A percentile compares a stretch with the other conserved stretches of the same genome.
phyloP scores from a whole-genome alignment of 2,113 vertebrate species.

The Laticauda laticaudata region DNA sequence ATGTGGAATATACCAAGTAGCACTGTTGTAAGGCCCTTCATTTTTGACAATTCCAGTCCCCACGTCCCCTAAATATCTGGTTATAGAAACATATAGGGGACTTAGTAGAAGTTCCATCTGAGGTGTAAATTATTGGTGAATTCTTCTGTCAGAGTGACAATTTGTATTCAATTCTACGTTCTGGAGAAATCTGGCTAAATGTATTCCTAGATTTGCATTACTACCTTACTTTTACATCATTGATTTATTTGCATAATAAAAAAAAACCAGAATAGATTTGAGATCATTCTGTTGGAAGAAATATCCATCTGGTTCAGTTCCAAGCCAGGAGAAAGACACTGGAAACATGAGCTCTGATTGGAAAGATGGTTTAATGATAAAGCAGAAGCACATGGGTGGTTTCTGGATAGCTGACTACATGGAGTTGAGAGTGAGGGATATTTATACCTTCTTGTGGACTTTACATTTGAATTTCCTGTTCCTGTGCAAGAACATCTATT shows the following conservation, averaged over 20 bases:
- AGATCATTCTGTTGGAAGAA: neutral
- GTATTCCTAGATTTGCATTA: neutral
- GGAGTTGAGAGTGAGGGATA: too few relatives aligned
- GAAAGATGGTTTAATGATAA: too few relatives aligned
- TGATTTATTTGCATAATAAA: neutral
- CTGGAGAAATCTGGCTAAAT: neutral
- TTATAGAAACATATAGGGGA: neutral
- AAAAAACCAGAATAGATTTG: slow-evolving; percentile 25
- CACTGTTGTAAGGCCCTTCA: neutral
- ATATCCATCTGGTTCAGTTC: too few relatives aligned
- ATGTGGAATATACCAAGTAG: neutral
- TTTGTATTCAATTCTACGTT: neutral
- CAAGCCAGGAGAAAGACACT: too few relatives aligned
- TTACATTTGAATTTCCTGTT: too few relatives aligned
- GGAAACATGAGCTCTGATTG: too few relatives aligned
- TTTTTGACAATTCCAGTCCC: neutral
- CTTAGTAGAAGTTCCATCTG: neutral
- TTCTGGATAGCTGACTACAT: too few relatives aligned
- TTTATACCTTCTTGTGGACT: too few relatives aligned
- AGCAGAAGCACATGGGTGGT: too few relatives aligned
- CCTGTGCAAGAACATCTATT: too few relatives aligned
- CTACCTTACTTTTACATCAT: neutral
- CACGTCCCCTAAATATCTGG: neutral
- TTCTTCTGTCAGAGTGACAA: neutral
- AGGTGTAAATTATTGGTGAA: too few relatives aligned